phyloP scores from a whole-genome alignment of 2,113 vertebrate species.

The Scolopax mira region DNA sequence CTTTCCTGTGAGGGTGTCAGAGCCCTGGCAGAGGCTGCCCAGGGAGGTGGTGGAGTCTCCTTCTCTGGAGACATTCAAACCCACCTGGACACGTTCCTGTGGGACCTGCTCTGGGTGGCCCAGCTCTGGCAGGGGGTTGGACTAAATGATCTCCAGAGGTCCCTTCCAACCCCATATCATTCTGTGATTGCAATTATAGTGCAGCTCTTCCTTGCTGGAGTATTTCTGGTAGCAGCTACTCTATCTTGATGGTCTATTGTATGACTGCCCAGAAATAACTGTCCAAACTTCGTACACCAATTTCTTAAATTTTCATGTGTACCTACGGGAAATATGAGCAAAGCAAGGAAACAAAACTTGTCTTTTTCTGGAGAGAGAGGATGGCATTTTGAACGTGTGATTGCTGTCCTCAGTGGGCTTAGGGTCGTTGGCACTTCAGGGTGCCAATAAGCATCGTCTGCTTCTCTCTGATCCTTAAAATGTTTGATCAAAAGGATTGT shows the following conservation, averaged over 20 bases:
- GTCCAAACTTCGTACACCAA: neutral
- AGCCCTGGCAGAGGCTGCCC: no score
- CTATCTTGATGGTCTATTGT: neutral
- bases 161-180: no score
- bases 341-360: neutral
- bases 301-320: neutral
- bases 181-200: neutral
- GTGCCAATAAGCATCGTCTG: neutral
- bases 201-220: neutral
- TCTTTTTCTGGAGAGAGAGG: neutral
- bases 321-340: neutral
- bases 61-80: no score
- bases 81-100: no score
- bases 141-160: no score
- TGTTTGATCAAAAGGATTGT: neutral
- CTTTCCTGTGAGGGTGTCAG: no score
- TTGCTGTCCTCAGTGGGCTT: fast-evolving
- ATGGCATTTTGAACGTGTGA: neutral
- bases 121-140: no score
- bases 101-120: no score
- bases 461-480: neutral
- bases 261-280: neutral
- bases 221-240: neutral
- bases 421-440: neutral
- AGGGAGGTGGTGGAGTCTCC: no score